phyloP scores from a whole-genome alignment of 2,113 vertebrate genomes.

The Solea senegalensis region DNA sequence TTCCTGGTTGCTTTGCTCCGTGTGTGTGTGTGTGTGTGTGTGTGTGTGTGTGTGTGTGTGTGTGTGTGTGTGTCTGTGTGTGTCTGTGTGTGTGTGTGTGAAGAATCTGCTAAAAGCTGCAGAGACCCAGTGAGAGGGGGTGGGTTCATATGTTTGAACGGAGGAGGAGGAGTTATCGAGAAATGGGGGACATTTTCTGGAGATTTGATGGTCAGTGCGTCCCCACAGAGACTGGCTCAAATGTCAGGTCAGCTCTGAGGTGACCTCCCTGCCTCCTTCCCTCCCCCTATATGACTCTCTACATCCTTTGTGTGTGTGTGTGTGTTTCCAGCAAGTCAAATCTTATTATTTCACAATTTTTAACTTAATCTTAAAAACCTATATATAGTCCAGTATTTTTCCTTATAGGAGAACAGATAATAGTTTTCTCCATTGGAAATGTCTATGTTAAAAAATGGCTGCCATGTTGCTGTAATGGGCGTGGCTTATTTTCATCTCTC shows the following conservation, averaged over 20 bases:
- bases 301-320: conserved; percentile 25
- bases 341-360: too few species aligned
- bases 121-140: conserved; percentile 12
- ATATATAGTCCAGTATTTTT: too few species aligned
- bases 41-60: too few species aligned
- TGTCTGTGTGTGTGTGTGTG: conserved; percentile 3
- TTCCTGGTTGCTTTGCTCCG: too few species aligned
- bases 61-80: too few species aligned
- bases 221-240: conserved; percentile 76
- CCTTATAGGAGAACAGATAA: too few species aligned
- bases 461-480: too few species aligned
- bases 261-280: conserved; percentile 65
- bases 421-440: too few species aligned
- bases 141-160: neutral
- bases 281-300: conserved; percentile 9
- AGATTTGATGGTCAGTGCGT: conserved; percentile 72
- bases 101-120: conserved; percentile 41
- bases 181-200: conserved; percentile 46
- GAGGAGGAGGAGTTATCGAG: conserved; percentile 37
- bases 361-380: too few species aligned
- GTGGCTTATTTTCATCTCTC: too few species aligned
- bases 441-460: too few species aligned
- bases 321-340: neutral
- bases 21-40: too few species aligned
- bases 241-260: conserved; percentile 78